phyloP scores from a whole-genome alignment of 2,797 vertebrate species.

The Hypotaenidia philippensis region DNA sequence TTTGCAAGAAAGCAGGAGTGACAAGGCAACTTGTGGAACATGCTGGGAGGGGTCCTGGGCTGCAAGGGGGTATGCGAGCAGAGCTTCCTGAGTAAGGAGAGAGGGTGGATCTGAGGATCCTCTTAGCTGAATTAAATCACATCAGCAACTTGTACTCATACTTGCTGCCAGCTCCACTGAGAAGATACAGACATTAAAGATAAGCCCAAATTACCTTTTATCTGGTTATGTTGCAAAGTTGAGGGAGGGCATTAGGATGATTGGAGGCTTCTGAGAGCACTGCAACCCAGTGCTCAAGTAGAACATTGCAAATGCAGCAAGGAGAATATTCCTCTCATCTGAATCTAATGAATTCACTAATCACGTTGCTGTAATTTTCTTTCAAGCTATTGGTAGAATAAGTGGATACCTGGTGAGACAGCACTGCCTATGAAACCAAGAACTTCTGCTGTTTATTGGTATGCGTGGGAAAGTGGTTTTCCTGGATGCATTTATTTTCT shows the following conservation, averaged over 20 bases:
- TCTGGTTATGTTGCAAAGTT: slow-evolving; percentile 30
- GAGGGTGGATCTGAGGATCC: background rate
- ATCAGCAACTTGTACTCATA: background rate
- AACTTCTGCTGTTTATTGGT: slow-evolving; percentile 10
- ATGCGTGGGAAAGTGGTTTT: background rate
- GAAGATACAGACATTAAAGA: background rate
- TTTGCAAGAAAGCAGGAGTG: background rate
- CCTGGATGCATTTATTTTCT: background rate
- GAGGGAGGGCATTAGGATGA: slow-evolving; percentile 13
- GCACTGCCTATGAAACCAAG: background rate
- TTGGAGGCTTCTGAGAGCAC: background rate
- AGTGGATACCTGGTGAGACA: slow-evolving; percentile 24
- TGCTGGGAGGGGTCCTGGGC: fast-evolving
- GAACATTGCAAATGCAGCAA: slow-evolving; percentile 3
- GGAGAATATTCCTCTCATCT: background rate
- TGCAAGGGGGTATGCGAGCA: background rate
- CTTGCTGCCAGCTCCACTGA: background rate
- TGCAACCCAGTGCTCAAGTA: background rate
- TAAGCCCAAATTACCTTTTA: slow-evolving; percentile 32
- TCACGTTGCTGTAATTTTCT: slow-evolving; percentile 33
- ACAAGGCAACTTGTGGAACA: background rate
- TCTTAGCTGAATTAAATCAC: background rate
- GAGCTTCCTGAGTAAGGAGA: background rate
- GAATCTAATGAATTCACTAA: slow-evolving; percentile 53
- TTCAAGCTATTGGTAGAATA: slow-evolving; percentile 26